Conservation (phyloP, 1,140 invertebrate species). For the Lucilia sericata region DNA sequence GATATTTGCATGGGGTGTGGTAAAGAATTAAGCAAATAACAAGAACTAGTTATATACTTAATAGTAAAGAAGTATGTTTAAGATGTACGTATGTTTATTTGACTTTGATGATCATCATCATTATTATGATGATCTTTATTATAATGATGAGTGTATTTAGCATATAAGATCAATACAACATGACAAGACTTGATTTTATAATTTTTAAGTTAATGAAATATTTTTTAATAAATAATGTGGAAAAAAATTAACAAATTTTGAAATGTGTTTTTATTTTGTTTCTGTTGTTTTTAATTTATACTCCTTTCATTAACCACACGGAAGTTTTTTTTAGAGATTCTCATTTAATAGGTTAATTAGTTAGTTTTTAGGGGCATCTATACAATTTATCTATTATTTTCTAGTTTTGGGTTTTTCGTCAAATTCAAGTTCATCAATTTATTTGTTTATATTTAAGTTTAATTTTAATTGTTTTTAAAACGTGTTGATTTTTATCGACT, state of each 20-base stretch:
- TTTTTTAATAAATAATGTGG: neutral
- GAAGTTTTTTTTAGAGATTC: neutral
- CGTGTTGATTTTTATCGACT: neutral
- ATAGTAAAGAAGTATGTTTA: neutral
- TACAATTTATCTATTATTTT: neutral
- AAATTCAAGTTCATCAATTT: neutral
- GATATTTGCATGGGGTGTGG: neutral
- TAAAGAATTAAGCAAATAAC: neutral
- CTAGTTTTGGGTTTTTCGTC: neutral
- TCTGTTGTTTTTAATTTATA: neutral
- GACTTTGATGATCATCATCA: neutral
- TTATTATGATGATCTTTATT: neutral
- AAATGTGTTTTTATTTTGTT: too few relatives aligned
- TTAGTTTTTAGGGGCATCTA: neutral
- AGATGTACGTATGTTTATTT: neutral
- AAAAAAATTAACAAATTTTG: neutral
- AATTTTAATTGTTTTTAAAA: neutral
- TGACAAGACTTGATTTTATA: constrained; percentile 29
- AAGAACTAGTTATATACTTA: neutral
- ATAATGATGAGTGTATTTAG: neutral
- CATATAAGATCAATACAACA: neutral
- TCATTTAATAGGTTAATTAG: neutral
- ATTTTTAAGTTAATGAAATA: neutral
- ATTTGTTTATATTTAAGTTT: neutral
- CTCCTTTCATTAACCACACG: neutral